Evolutionary conservation across 2,113 vertebrate species (phyloP).

Genomic region (Nesoenas mayeri): DNA sequence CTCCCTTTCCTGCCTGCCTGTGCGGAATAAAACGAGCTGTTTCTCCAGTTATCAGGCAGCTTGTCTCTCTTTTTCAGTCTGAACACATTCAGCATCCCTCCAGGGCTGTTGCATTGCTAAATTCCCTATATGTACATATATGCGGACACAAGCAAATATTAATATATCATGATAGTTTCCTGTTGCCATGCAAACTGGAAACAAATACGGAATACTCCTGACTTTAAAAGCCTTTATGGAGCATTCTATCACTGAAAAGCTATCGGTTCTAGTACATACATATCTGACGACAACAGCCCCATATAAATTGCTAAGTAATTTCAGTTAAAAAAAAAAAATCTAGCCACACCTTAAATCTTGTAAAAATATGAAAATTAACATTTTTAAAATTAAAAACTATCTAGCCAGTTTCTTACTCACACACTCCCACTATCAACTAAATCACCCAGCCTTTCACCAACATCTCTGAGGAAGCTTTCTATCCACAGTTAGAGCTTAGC

Average conservation of each 20-base stretch:
- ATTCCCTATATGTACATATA: not conserved
- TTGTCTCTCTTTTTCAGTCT: not conserved
- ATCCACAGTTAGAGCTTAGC: not conserved
- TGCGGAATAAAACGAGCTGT: slow-evolving; percentile 16
- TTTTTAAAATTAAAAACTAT: not conserved
- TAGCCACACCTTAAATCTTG: not conserved
- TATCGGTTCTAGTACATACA: not conserved
- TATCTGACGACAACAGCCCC: not conserved
- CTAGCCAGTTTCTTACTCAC: not conserved
- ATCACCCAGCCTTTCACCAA: not conserved
- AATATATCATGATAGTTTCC: not conserved
- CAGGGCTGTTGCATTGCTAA: not conserved
- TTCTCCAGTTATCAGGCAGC: slow-evolving; percentile 14
- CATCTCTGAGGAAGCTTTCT: not conserved
- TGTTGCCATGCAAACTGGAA: not conserved
- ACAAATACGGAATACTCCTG: not conserved
- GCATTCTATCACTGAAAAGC: not conserved
- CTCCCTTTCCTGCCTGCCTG: slow-evolving; percentile 45
- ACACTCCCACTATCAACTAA: not conserved
- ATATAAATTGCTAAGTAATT: not conserved
- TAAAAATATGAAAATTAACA: not conserved
- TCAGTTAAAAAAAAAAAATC: not conserved
- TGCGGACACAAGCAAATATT: not conserved
- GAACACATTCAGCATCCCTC: not conserved
- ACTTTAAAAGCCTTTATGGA: not conserved